Percentiles rank a stretch among this genome's conserved stretches.
Evolutionary conservation across 2,113 vertebrate species (phyloP).

Genomic region (Scalopus aquaticus): DNA sequence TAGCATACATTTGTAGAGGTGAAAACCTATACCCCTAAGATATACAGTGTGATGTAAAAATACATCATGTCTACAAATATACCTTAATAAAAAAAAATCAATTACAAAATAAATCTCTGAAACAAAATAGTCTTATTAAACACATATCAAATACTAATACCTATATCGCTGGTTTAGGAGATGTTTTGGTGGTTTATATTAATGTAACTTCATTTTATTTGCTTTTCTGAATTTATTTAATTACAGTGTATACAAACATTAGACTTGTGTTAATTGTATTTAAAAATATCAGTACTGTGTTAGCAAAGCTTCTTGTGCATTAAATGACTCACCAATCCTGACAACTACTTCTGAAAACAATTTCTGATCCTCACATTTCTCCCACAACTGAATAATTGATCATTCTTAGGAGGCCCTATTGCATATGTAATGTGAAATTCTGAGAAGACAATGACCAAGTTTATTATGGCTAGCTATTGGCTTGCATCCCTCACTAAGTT

Average conservation of each 20-base stretch:
- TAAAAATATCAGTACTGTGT: not conserved
- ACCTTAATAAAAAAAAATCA: not conserved
- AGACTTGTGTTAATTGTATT: not conserved
- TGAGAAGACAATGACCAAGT: not conserved
- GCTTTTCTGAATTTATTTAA: not conserved
- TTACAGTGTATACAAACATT: not conserved
- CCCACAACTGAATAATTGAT: not conserved
- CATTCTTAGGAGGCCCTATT: not conserved
- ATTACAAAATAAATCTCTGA: too few species aligned
- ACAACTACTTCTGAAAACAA: not conserved
- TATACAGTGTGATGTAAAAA: too few species aligned
- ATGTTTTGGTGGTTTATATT: not conserved
- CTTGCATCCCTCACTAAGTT: not conserved
- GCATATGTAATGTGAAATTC: not conserved
- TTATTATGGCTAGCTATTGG: not conserved
- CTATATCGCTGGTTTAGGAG: not conserved
- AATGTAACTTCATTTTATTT: constrained; percentile 1
- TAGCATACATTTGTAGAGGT: too few species aligned
- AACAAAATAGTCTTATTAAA: not conserved
- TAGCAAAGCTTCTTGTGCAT: not conserved
- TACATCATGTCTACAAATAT: too few species aligned
- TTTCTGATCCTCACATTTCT: not conserved
- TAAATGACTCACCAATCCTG: not conserved
- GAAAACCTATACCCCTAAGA: too few species aligned
- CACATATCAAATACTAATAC: not conserved